Evolutionary conservation across 2,888 invertebrate genomes (phyloP).

Genomic region (Polylopha cassiicola): DNA sequence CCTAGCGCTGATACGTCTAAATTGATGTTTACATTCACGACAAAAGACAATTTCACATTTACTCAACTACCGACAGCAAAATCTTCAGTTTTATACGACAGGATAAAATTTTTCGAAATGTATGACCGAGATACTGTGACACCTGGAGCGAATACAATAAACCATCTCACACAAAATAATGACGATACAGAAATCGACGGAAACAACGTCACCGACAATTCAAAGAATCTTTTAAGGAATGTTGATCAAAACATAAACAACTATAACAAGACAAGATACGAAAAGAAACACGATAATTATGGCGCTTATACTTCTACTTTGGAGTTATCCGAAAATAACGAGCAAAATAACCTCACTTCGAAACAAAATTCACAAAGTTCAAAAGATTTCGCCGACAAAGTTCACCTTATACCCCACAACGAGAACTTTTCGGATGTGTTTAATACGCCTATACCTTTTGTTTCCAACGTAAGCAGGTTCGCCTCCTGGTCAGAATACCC

Average conservation of each 20-base stretch:
- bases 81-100: too few species aligned
- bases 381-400: conserved; percentile 6
- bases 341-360: background rate
- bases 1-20: too few species aligned
- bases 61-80: conserved; percentile 1
- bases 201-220: conserved; percentile 23
- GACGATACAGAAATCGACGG: conserved; percentile 20
- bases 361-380: background rate
- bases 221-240: conserved; percentile 36
- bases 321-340: too few species aligned
- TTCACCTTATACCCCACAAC: conserved; percentile 4
- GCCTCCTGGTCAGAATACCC: conserved; percentile 52
- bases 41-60: background rate
- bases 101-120: conserved; percentile 62
- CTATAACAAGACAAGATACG: conserved; percentile 33
- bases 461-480: conserved; percentile 2
- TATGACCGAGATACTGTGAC: conserved; percentile 49
- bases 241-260: conserved; percentile 33
- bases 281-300: conserved; percentile 41
- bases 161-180: conserved; percentile 5
- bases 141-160: conserved; percentile 1
- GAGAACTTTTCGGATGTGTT: background rate
- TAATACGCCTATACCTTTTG: conserved; percentile 18
- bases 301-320: background rate
- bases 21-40: background rate